Base-by-base conservation (phyloP, 1,140 invertebrate genomes). In the Agraylea sexmaculata region DNA sequence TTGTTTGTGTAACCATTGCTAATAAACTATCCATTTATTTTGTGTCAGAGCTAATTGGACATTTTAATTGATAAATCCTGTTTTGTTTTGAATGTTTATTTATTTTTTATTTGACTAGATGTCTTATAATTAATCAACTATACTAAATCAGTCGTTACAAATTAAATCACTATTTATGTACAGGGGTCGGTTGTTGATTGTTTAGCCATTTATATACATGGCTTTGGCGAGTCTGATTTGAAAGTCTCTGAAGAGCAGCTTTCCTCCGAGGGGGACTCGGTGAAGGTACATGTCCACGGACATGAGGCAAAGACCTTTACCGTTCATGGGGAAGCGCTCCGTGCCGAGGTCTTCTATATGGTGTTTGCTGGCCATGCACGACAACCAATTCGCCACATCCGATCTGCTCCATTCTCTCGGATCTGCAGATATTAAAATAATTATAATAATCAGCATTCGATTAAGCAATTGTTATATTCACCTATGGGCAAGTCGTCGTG, bases 301-400 rank as follows among this genome's bases (percentile, higher is more conserved):
- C 80, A 83, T 83, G 28, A 83, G 67, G 46, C 80, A 83, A 2
- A 83, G 59, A 3, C 78, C 80, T 57, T 83, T 83, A 17, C 80
- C 80, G 56, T 83, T 83, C 80, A 83, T 83, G 2, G 74, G 69
- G 56, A 83, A 83, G 38, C 80, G 57, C 25, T 74, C 73, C 35
- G 55, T 57, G 36, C 52, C 65, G 40, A 72, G 68, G 41, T 59
- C 62, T 12, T 70, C 73, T 1, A 79, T 59, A 1, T 69, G 67
- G 44, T 80, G 78, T 3, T 69, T 63, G 0, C 65, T 58, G 1
- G 74, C 67, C 53, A 78, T 70, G 43, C 64, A 58, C 20, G 66
- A 59, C 1, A 78, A 53, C 80, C 80, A 83, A 39, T 64, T 57
- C 35, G 69, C 71, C 0, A 83, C 80, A 52, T 83, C 71, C 13